Conservation (phyloP, 2,113 vertebrate species). For the Catagonus wagneri region DNA sequence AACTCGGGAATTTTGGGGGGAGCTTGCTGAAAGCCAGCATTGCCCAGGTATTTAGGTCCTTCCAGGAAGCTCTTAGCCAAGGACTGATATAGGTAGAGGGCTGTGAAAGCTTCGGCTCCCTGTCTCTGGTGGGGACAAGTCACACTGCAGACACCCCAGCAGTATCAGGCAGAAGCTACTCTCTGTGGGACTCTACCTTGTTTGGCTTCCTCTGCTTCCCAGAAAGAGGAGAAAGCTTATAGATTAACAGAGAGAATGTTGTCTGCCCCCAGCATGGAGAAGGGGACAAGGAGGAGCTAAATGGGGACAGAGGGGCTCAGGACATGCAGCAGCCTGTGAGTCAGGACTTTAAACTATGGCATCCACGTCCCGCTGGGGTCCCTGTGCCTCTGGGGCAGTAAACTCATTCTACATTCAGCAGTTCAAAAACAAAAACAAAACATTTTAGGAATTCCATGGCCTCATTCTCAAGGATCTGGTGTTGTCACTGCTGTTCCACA, state of each 20-base stretch:
- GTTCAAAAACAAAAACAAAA: background rate
- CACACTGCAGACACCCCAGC: background rate
- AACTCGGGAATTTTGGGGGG: too few relatives aligned
- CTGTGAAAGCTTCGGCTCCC: background rate
- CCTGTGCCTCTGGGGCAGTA: background rate
- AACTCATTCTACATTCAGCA: background rate
- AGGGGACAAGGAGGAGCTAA: background rate
- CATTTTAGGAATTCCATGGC: too few relatives aligned
- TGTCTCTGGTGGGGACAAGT: background rate
- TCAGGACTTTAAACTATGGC: background rate
- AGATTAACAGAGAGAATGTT: background rate
- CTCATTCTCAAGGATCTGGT: too few relatives aligned
- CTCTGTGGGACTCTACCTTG: background rate
- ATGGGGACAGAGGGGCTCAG: background rate
- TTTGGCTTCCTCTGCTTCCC: background rate
- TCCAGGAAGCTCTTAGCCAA: background rate
- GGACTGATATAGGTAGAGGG: rapidly evolving
- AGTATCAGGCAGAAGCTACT: background rate
- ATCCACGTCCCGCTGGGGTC: background rate
- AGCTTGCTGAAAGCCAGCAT: rapidly evolving
- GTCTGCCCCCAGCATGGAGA: background rate
- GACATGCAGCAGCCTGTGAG: background rate
- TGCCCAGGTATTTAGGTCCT: background rate
- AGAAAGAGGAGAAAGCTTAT: background rate
- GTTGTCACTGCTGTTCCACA: too few relatives aligned